A percentile compares a stretch with the other conserved stretches of the same genome.
These are phyloP conservation scores for Capromys pilorides DNA, from an alignment of 2,797 vertebrate genomes.

Conservation along the genomic window DNA sequence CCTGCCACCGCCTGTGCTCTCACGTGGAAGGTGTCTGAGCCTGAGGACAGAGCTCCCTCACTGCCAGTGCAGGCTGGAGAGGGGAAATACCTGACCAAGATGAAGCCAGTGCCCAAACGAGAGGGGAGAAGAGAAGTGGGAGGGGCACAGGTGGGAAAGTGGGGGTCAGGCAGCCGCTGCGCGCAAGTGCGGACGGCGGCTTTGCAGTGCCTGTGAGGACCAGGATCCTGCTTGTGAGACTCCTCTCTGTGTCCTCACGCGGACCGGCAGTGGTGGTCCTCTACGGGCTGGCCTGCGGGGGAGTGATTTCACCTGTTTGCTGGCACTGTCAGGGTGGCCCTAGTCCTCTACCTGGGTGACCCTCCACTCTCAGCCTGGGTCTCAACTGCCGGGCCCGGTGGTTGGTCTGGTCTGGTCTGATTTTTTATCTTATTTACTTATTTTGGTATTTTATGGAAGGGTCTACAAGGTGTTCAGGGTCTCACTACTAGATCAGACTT, in stretches of 20 bases:
- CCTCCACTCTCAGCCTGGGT: not conserved
- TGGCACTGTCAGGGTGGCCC: not conserved
- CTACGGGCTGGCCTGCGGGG: not conserved
- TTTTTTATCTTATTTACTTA: no score
- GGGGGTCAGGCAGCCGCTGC: not conserved
- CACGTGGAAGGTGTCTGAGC: not conserved
- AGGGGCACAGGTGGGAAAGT: not conserved
- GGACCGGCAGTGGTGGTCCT: not conserved
- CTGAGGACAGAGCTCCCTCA: not conserved
- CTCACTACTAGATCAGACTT: no score
- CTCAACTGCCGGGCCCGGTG: not conserved
- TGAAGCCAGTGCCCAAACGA: not conserved
- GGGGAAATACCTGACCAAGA: not conserved
- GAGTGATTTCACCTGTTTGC: not conserved
- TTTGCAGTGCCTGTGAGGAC: not conserved
- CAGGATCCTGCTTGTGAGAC: not conserved
- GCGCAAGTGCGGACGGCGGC: not conserved
- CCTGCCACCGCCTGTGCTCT: not conserved
- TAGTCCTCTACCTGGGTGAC: not conserved
- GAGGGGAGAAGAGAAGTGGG: not conserved
- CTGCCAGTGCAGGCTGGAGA: not conserved
- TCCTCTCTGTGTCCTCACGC: rapidly evolving
- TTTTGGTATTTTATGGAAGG: no score
- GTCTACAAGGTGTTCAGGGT: no score
- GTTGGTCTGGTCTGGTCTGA: not conserved